A percentile compares a stretch with the other conserved stretches of the same genome.
Evolutionary conservation across 2,113 vertebrate genomes (phyloP).

Genomic region (Gobiocypris rarus): DNA sequence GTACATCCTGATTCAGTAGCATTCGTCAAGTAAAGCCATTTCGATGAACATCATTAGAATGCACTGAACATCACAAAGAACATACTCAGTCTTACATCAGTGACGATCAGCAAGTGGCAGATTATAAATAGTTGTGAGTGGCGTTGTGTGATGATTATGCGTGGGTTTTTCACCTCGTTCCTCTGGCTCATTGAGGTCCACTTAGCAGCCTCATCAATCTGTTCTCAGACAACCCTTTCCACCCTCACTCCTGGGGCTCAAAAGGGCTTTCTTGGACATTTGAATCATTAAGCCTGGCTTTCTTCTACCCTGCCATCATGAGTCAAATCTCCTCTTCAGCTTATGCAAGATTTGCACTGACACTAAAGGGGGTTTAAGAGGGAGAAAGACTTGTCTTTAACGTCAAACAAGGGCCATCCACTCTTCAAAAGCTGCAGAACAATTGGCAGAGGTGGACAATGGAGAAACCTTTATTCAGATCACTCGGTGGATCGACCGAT

Average conservation of each 20-base stretch:
- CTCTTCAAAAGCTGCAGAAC: conserved; percentile 52
- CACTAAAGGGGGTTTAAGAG: conserved; percentile 42
- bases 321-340: conserved; percentile 43
- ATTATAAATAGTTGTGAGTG: conserved; percentile 27
- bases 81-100: not conserved
- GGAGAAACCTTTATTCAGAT: conserved; percentile 26
- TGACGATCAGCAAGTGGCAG: conserved; percentile 41
- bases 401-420: conserved; percentile 16
- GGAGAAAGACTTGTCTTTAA: conserved; percentile 32
- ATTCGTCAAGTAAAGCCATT: not conserved
- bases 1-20: not conserved
- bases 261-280: conserved; percentile 50
- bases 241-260: conserved; percentile 48
- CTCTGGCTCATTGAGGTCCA: conserved; percentile 40
- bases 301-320: conserved; percentile 48
- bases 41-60: not conserved
- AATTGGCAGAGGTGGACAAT: conserved; percentile 63
- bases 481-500: conserved; percentile 45
- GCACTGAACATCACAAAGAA: not conserved
- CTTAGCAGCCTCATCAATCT: conserved; percentile 49
- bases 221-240: conserved; percentile 32
- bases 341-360: conserved; percentile 35
- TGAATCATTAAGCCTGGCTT: conserved; percentile 59
- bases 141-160: conserved; percentile 19
- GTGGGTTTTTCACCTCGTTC: conserved; percentile 32